Evolutionary conservation across 2,113 vertebrate genomes (phyloP), one percentile per base, ranked within the genome.

Genomic region (Cervus canadensis): DNA sequence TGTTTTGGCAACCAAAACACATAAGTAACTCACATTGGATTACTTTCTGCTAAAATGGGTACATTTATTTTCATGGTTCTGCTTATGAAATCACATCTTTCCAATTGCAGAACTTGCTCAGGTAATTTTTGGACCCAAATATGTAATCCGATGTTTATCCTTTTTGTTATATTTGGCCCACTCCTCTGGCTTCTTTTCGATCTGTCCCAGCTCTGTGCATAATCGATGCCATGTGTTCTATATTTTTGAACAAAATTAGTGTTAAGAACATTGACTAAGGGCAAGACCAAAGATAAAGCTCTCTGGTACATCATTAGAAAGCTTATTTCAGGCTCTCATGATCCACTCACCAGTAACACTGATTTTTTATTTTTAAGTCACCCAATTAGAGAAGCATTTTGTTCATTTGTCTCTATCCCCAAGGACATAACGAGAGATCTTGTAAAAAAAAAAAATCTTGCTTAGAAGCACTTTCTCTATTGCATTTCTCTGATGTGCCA

Each of bases 31-130:
- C 59, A 85, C 79, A 30, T 6, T 89, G 67, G 48, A 48, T 86
- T 89, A 59, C 90, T 97, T 90, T 67, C 56, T 96, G 67, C 57
- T 87, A 48, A 95, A 92, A 85, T 56, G 48, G 30, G 86, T 85
- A 52, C n/a, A 33, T 85, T 87, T 57, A 48, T 60, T 33, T 59
- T 71, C 23, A 40, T 48, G n/a, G 36, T 74, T 33, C n/a, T 84
- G 19, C 78, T 95, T 74, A 28, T 30, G 76, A 84, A 59, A 78
- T 57, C 25, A 57, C 36, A 64, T n/a, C 62, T 98, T 94, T 40
- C 16, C 28, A 82, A 36, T 30, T n/a, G 57, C 43, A 59, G 52
- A 97, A 90, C 62, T 83, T 91, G 48, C 76, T 90, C 81, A 92
- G 88, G 60, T 88, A 50, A 87, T 85, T 82, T 88, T 88, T 86